Evolutionary conservation across 1,140 invertebrate species (phyloP).

Genomic region (Leptopilina boulardi): DNA sequence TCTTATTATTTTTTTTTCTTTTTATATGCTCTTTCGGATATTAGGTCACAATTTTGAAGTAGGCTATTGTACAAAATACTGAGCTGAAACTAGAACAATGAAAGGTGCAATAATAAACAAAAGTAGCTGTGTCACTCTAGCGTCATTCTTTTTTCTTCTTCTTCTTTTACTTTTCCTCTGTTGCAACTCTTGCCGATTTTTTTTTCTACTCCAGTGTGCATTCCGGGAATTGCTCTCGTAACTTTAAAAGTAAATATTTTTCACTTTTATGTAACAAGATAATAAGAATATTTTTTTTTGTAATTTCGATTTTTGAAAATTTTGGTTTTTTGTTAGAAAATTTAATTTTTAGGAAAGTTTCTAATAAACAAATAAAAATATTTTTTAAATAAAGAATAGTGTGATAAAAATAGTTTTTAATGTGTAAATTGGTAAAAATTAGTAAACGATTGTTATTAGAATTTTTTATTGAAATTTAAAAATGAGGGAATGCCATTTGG

Average conservation of each 20-base stretch:
- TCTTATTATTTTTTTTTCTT: not conserved
- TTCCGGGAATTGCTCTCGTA: not conserved
- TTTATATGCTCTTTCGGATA: not conserved
- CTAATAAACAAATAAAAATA: too few species aligned
- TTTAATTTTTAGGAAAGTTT: not conserved
- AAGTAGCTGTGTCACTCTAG: slow-evolving; percentile 16
- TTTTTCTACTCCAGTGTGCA: not conserved
- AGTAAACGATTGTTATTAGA: slow-evolving; percentile 27
- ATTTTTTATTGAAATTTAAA: slow-evolving; percentile 44
- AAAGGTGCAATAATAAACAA: slow-evolving; percentile 26
- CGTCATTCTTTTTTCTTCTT: not conserved
- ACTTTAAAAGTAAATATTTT: not conserved
- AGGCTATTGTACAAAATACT: slow-evolving; percentile 8
- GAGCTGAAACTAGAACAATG: slow-evolving; percentile 4
- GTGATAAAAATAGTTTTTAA: not conserved
- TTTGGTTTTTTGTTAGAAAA: not conserved
- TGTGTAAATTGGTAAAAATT: not conserved
- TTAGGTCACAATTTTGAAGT: slow-evolving; percentile 10
- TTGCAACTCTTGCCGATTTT: slow-evolving; percentile 11
- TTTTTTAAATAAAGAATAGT: not conserved
- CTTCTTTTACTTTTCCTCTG: slow-evolving; percentile 15
- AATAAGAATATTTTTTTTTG: too few species aligned
- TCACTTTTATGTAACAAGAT: not conserved
- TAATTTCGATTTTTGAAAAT: not conserved
- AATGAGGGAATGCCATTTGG: slow-evolving; percentile 35